phyloP scores from a whole-genome alignment of 1,140 invertebrate genomes.

The Lepidurus couesii region DNA sequence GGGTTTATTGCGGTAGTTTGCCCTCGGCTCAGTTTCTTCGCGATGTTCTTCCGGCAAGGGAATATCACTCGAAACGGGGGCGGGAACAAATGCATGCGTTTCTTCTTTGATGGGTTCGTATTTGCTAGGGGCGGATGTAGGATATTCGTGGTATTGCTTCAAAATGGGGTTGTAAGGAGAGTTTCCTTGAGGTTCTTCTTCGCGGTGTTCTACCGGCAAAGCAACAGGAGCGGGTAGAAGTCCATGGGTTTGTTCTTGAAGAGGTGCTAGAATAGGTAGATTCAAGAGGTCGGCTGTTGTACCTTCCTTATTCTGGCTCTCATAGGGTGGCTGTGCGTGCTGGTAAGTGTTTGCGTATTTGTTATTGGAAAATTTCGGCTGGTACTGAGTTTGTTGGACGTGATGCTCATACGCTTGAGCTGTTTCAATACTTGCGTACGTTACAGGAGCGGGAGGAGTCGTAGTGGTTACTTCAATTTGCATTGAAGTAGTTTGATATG shows the following conservation, averaged over 20 bases:
- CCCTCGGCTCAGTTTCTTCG: background rate
- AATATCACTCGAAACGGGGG: background rate
- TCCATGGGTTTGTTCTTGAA: background rate
- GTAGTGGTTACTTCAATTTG: slow-evolving; percentile 1
- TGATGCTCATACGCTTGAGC: background rate
- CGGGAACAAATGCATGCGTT: background rate
- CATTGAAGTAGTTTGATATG: background rate
- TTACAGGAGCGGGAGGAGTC: background rate
- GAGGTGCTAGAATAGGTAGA: background rate
- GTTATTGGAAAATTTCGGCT: background rate
- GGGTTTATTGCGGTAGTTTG: background rate
- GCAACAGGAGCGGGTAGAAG: background rate
- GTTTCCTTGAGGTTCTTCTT: too few species aligned
- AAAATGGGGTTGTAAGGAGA: too few species aligned
- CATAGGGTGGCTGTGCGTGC: background rate
- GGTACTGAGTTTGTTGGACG: background rate
- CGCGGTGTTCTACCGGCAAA: too few species aligned
- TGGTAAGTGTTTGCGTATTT: background rate
- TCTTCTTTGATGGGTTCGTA: background rate
- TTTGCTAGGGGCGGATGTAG: too few species aligned
- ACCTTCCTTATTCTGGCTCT: background rate
- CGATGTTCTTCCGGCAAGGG: background rate
- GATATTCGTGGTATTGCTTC: too few species aligned
- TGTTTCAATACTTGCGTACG: background rate
- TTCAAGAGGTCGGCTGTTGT: background rate